These are phyloP conservation scores for Chloroclysta siterata DNA, from an alignment of 2,888 invertebrate genomes.

Conservation along the genomic window DNA sequence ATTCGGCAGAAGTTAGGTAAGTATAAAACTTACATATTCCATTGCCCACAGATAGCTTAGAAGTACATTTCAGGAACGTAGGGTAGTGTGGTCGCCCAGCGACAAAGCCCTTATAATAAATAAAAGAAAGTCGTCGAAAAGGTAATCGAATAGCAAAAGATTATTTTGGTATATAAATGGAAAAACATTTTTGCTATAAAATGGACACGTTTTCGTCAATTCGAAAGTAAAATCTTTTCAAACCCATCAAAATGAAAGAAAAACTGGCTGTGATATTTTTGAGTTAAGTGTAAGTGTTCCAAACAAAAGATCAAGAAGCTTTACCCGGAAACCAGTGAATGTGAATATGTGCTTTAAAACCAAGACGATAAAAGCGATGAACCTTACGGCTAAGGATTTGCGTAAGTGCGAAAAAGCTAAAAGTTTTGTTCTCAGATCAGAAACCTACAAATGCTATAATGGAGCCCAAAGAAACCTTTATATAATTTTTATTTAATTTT, in stretches of 20 bases:
- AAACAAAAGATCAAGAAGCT: no score
- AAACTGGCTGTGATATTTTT: constrained; percentile 10
- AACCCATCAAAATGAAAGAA: background rate
- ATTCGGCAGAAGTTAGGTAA: background rate
- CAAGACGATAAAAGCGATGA: no score
- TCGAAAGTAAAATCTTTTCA: background rate
- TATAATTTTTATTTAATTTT: no score
- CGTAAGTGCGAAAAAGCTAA: background rate
- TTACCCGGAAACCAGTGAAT: no score
- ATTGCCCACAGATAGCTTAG: constrained; percentile 10
- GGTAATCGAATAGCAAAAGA: background rate
- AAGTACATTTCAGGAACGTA: background rate
- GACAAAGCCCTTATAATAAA: no score
- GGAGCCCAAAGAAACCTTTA: no score
- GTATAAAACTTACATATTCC: background rate
- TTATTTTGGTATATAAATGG: no score
- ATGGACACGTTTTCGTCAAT: background rate
- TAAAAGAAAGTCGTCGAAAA: constrained; percentile 2
- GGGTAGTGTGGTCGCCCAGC: no score
- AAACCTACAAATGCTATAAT: background rate
- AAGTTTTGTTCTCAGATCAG: no score
- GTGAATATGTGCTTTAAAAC: no score
- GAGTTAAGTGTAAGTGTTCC: background rate
- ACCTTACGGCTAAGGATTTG: background rate
- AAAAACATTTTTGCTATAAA: no score